These are phyloP conservation scores for Pandion haliaetus DNA, from an alignment of 2,113 vertebrate species.

Conservation along the genomic window DNA sequence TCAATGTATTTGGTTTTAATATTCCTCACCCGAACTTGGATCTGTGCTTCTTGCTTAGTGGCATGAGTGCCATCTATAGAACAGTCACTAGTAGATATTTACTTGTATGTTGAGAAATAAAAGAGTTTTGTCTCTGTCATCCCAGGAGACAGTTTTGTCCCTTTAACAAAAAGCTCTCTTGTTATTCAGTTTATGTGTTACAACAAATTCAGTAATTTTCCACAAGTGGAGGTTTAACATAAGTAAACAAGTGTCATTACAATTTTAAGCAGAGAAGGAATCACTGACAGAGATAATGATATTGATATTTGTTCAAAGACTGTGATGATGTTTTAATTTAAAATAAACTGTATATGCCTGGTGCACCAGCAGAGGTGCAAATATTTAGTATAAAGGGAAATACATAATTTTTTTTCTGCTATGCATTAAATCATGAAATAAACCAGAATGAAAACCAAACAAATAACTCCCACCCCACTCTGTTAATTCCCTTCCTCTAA, in stretches of 20 bases:
- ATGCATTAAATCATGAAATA: neutral
- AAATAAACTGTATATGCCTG: conserved; percentile 25
- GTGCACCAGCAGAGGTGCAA: conserved; percentile 10
- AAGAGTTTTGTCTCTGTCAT: neutral
- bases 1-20: neutral
- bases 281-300: conserved; percentile 44
- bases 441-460: conserved; percentile 32
- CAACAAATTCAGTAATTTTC: conserved; percentile 61
- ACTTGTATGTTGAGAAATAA: neutral
- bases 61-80: conserved; percentile 69
- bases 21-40: neutral
- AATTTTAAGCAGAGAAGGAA: conserved; percentile 43
- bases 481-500: conserved; percentile 14
- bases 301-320: conserved; percentile 52
- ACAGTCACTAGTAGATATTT: neutral
- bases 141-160: neutral
- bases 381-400: neutral
- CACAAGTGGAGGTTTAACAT: conserved; percentile 44
- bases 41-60: conserved; percentile 31
- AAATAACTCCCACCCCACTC: neutral
- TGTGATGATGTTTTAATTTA: conserved; percentile 36
- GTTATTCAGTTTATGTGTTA: conserved; percentile 13
- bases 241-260: conserved; percentile 55
- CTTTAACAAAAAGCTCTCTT: neutral
- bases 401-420: neutral